A percentile compares a stretch with the other conserved stretches of the same genome.
These are phyloP conservation scores for Stenurella melanura DNA, from an alignment of 2,888 invertebrate genomes.

Conservation along the genomic window DNA sequence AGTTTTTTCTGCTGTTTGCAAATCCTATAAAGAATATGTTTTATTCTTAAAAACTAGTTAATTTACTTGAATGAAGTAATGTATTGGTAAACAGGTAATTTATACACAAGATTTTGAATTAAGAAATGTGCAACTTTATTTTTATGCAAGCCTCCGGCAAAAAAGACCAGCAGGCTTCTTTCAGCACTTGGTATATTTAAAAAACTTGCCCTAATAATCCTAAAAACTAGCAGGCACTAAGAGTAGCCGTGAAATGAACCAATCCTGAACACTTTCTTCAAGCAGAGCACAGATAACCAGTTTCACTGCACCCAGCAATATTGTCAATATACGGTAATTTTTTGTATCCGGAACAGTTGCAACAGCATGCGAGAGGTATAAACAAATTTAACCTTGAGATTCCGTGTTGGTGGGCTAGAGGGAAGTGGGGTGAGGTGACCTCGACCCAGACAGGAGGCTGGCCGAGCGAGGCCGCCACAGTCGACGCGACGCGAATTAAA, in stretches of 20 bases:
- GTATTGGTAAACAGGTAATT: no score
- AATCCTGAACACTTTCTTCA: constrained; percentile 4
- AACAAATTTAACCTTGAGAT: constrained; percentile 72
- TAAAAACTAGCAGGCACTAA: background rate
- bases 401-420: constrained; percentile 66
- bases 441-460: constrained; percentile 70
- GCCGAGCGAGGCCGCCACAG: constrained; percentile 68
- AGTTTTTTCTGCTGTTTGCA: no score
- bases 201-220: background rate
- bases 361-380: constrained; percentile 57
- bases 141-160: background rate
- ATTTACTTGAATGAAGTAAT: no score
- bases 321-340: constrained; percentile 43
- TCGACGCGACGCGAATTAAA: constrained; percentile 69
- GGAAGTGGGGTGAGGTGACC: constrained; percentile 69
- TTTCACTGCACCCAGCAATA: constrained; percentile 33
- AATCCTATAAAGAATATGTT: no score
- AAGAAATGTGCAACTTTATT: background rate
- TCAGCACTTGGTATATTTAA: background rate
- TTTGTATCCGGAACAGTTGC: constrained; percentile 48
- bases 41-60: no score
- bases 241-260: background rate
- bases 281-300: constrained; percentile 15
- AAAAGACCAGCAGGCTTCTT: background rate
- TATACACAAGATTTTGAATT: background rate